Evolutionary conservation across 2,888 invertebrate species (phyloP), one percentile per base, ranked within the genome.

Genomic region (Mythimna pallens): DNA sequence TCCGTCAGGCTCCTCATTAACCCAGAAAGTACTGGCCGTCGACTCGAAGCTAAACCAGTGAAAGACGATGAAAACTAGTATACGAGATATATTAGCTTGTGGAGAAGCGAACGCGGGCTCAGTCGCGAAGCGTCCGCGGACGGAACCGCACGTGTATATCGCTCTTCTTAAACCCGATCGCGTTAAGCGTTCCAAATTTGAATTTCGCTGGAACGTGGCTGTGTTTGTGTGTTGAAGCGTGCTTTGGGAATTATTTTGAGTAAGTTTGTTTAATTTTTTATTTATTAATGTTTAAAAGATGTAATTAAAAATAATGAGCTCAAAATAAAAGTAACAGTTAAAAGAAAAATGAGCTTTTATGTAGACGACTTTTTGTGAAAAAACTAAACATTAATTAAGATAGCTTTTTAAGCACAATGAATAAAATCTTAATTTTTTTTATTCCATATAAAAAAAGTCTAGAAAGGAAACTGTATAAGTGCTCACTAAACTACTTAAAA

Each of bases 21-120:
- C 95, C 95, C 95, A 95, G 94, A 95, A 95, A 95, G 92, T 91
- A 91, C 86, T 92, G 91, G 91, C 89, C 89, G 88, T 83, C 89
- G 88, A 86, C 88, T 85, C 83, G 86, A 88, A 86, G 90, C 89
- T 88, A 87, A 88, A 91, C 93, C 94, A 95, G 95, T 95, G 95
- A 95, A 95, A 95, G 95, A 95, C 93, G 94, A 93, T 91, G 94
- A 92, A 93, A 93, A 93, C 94, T 94, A 94, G 94, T 94, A 93
- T 94, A 93, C 92, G 90, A 94, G 94, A 94, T 95, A 95, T 95
- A 95, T 94, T 95, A 94, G 92, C 90, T 89, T 88, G 89, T 78
- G 85, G 80, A 73, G 77, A 83, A 80, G 79, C 77, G 71, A 80
- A 76, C 79, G 75, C 88, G 86, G 84, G 84, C 89, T 89, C 92